A percentile compares a stretch with the other conserved stretches of the same genome.
Evolutionary conservation across 1,140 invertebrate species (phyloP).

Genomic region (Pogonognathellus flavescens): DNA sequence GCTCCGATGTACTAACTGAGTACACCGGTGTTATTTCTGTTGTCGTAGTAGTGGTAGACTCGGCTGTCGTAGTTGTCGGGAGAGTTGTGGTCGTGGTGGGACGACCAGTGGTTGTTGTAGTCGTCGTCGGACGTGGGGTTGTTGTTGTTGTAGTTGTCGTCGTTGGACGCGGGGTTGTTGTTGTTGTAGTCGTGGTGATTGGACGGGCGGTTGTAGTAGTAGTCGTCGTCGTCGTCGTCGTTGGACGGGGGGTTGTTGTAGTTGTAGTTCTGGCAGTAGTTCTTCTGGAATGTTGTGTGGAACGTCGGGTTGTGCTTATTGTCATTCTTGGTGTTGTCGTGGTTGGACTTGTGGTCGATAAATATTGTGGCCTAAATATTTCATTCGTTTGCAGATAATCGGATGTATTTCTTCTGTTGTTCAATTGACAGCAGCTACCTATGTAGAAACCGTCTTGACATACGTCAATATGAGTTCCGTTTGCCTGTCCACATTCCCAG

Average conservation of each 20-base stretch:
- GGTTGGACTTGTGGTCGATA: background rate
- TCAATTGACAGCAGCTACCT: conserved; percentile 83
- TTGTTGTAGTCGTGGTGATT: too few species aligned
- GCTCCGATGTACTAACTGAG: background rate
- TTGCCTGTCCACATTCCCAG: conserved; percentile 71
- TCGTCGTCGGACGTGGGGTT: background rate
- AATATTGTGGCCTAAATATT: background rate
- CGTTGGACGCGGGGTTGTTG: background rate
- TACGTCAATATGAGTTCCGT: conserved; percentile 90
- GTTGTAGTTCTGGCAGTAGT: background rate
- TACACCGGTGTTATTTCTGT: background rate
- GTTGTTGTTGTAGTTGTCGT: background rate
- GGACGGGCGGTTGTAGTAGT: background rate
- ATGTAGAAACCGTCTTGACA: conserved; percentile 94
- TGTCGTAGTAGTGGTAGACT: background rate
- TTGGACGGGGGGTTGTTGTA: background rate
- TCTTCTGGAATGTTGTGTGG: background rate
- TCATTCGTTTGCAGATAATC: conserved; percentile 10
- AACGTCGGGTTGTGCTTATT: background rate
- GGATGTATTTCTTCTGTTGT: conserved; percentile 33
- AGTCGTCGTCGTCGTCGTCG: background rate
- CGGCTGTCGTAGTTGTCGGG: too few species aligned
- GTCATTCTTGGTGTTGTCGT: background rate
- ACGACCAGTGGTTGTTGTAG: background rate
- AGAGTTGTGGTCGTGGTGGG: background rate